phyloP scores from a whole-genome alignment of 2,113 vertebrate genomes.

The Paramormyrops kingsleyae region DNA sequence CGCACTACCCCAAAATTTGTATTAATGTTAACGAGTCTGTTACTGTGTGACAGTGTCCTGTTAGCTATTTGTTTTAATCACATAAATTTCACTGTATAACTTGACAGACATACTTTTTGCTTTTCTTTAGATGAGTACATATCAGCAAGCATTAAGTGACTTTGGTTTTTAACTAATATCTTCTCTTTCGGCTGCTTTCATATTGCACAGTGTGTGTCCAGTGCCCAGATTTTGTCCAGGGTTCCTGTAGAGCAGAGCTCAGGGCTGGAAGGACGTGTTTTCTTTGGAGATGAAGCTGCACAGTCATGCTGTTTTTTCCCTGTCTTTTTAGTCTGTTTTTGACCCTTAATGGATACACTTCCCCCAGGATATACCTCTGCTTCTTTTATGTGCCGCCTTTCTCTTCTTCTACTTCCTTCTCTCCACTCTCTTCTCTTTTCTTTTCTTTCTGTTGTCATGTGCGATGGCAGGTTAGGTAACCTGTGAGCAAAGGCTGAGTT shows the following conservation, averaged over 20 bases:
- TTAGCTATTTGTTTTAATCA: neutral
- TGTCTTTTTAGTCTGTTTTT: neutral
- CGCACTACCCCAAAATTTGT: neutral
- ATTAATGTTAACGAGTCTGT: neutral
- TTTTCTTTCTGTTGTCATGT: neutral
- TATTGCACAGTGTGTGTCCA: neutral
- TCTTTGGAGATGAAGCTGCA: neutral
- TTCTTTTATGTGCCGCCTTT: neutral
- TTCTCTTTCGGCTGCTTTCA: neutral
- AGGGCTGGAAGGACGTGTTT: neutral
- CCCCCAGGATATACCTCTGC: neutral
- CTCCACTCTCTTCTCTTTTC: neutral
- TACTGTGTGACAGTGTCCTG: neutral
- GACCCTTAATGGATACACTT: neutral
- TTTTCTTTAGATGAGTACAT: neutral
- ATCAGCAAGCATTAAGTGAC: neutral
- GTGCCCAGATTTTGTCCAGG: no score
- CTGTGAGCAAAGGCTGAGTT: neutral
- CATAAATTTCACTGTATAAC: neutral
- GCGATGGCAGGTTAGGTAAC: neutral
- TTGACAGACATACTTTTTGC: neutral
- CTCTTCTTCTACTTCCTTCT: neutral
- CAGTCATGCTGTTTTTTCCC: neutral
- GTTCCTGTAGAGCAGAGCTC: neutral
- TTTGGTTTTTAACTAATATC: neutral